Evolutionary conservation across 2,113 vertebrate genomes (phyloP), one percentile per base, ranked within the genome.

Genomic region (Rana temporaria): DNA sequence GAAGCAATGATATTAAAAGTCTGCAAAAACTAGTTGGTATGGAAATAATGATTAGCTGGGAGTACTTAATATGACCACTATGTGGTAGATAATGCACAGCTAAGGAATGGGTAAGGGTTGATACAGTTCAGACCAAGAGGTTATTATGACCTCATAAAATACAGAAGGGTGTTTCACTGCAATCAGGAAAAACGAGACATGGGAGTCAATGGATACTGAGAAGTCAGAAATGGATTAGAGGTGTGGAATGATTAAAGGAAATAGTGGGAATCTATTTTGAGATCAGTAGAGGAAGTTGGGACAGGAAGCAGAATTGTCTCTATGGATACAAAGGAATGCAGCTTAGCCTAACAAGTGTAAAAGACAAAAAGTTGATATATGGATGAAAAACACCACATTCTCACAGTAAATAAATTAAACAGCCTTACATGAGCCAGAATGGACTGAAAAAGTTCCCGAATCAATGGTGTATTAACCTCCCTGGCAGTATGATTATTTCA

Each of bases 61-160:
- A 67, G 30, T 67, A 8, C 15, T 32, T 30, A 32, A 67, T 26
- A 38, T 18, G 65, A 38, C 26, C 32, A 18, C 32, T 2, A 11
- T 0, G 3, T 63, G 60, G 60, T 24, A 24, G 26, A 4, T 63
- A 63, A 12, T 48, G 9, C 24, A 62, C 19, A 62, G 59, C 22
- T 9, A 63, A 24, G 20, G 22, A 32, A 26, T 57, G 7, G 17
- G 42, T 48, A 74, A 38, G 18, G 71, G n/a, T 38, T 60, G 55
- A 74, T 24, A 12, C 15, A 18, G 53, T 7, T 32, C 57, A 75
- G 56, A 57, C 30, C 9, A 59, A 73, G 26, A 75, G 72, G 72
- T 75, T 75, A 62, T 9, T 42, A 38, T 75, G 30, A 75, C n/a
- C 72, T 75, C 72, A 75, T 75, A 3, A 74, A 60, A 56, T 75